Evolutionary conservation across 1,140 invertebrate genomes (phyloP).

Genomic region (Aphis craccivora): DNA sequence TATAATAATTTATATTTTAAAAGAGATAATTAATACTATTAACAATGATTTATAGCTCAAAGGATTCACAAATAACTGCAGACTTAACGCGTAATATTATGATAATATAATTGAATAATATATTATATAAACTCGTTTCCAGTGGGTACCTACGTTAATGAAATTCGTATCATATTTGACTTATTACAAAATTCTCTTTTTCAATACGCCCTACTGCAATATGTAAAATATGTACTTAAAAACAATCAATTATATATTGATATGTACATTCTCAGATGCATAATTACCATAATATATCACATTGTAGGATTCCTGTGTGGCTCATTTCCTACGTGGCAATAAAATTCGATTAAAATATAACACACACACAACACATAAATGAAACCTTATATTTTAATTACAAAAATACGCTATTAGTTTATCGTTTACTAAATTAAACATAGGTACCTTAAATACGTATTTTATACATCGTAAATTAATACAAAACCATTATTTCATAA

Average conservation of each 20-base stretch:
- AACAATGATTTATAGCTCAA: background rate
- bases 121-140: background rate
- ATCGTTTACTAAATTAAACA: too few species aligned
- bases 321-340: background rate
- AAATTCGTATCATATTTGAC: background rate
- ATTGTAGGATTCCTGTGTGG: background rate
- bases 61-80: background rate
- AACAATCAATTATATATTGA: background rate
- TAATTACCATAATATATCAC: background rate
- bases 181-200: background rate
- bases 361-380: background rate
- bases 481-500: too few species aligned
- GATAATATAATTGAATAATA: background rate
- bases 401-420: background rate
- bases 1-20: constrained; percentile 15
- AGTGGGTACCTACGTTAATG: background rate
- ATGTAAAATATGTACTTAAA: background rate
- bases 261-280: background rate
- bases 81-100: background rate
- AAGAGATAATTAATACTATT: background rate
- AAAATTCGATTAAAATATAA: background rate
- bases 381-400: background rate
- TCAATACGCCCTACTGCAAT: background rate
- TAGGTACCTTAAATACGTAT: too few species aligned
- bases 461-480: too few species aligned